Conservation (phyloP, 2,888 invertebrate genomes). For the Buathra laborator region DNA sequence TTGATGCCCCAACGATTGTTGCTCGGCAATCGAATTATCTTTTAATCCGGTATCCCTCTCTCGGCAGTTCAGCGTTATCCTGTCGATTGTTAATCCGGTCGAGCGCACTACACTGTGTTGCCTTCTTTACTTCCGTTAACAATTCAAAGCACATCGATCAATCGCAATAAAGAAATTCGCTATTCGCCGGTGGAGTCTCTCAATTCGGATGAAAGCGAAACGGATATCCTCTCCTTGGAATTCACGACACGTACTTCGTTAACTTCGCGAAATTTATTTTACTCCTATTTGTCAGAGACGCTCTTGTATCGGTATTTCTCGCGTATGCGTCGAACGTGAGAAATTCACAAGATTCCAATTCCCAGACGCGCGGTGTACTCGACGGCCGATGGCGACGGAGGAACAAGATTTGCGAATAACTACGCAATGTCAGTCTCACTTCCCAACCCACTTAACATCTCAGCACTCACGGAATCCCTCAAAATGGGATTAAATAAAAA, state of each 20-base stretch:
- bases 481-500: too few relatives aligned
- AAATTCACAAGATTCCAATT: slow-evolving; percentile 80
- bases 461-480: too few relatives aligned
- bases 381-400: slow-evolving; percentile 26
- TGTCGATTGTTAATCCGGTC: neutral
- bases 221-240: slow-evolving; percentile 33
- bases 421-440: neutral
- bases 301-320: slow-evolving; percentile 10
- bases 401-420: slow-evolving; percentile 45
- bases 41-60: slow-evolving; percentile 9
- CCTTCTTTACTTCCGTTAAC: neutral
- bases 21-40: slow-evolving; percentile 60
- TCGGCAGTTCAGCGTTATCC: neutral
- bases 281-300: slow-evolving; percentile 2
- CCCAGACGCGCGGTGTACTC: slow-evolving; percentile 69
- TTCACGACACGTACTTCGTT: slow-evolving; percentile 3
- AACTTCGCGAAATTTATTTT: slow-evolving; percentile 26
- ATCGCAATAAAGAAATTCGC: slow-evolving; percentile 25
- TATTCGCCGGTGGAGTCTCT: slow-evolving; percentile 9
- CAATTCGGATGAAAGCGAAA: slow-evolving; percentile 53
- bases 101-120: neutral
- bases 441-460: neutral
- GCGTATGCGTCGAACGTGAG: slow-evolving; percentile 75
- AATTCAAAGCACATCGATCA: slow-evolving; percentile 36
- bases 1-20: slow-evolving; percentile 50